Percentiles rank a stretch among this genome's conserved stretches.
phyloP scores from a whole-genome alignment of 2,888 invertebrate species.

The Mimumesa dahlbomi region DNA sequence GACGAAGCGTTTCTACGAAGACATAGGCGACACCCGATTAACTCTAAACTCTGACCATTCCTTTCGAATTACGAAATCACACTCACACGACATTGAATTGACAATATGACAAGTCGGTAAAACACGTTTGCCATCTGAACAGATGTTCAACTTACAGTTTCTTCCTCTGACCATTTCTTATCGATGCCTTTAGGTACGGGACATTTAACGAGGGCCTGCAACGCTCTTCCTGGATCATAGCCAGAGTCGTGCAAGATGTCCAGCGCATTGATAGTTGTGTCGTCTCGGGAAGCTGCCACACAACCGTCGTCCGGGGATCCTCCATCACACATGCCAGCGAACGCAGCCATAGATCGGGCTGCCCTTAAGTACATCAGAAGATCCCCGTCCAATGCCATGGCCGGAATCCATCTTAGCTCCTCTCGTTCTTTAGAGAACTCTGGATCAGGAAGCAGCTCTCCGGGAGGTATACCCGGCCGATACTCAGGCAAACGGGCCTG shows the following conservation, averaged over 20 bases:
- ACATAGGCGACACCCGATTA: slow-evolving; percentile 34
- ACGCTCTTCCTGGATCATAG: slow-evolving; percentile 97
- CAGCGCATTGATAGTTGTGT: slow-evolving; percentile 98
- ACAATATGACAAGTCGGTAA: too few relatives aligned
- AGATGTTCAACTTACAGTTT: slow-evolving; percentile 84
- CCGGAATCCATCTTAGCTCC: slow-evolving; percentile 96
- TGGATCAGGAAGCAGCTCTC: slow-evolving; percentile 81
- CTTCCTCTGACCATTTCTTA: slow-evolving; percentile 99
- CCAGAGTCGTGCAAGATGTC: slow-evolving; percentile 97
- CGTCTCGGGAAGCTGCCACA: slow-evolving; percentile 97
- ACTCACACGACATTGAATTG: background rate
- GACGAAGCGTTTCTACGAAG: slow-evolving; percentile 93
- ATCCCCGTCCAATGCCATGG: slow-evolving; percentile 95
- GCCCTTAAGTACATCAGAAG: slow-evolving; percentile 98
- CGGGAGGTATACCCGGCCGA: slow-evolving; percentile 79
- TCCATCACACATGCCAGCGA: slow-evolving; percentile 99
- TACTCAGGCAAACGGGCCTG: slow-evolving; percentile 85
- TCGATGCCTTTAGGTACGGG: slow-evolving; percentile 98
- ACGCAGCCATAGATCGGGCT: slow-evolving; percentile 98
- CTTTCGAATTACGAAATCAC: background rate
- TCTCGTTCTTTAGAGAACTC: slow-evolving; percentile 85
- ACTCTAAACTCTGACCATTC: slow-evolving; percentile 7
- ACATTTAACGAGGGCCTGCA: slow-evolving; percentile 97
- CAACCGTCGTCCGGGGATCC: slow-evolving; percentile 98
- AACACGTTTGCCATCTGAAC: too few relatives aligned